A percentile compares a stretch with the other conserved stretches of the same genome.
phyloP scores from a whole-genome alignment of 2,113 vertebrate genomes.

The Chamaetylas fuelleborni region DNA sequence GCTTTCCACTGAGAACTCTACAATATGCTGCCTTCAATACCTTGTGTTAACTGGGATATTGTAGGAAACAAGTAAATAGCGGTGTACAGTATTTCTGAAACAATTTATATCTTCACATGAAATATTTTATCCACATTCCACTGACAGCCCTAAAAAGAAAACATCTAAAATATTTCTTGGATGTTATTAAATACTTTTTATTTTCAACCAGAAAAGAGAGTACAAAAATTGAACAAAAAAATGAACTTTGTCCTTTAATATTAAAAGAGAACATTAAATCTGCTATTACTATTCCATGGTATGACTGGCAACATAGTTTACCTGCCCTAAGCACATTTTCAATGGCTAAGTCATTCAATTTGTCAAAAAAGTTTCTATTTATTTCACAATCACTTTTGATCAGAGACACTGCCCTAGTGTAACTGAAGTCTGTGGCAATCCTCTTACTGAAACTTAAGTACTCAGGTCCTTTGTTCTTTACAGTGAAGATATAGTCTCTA shows the following conservation, averaged over 20 bases:
- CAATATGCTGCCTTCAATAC: background rate
- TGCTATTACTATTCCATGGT: background rate
- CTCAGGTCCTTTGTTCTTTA: background rate
- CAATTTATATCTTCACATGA: background rate
- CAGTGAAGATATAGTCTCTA: background rate
- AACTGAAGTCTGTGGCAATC: background rate
- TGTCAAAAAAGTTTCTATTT: background rate
- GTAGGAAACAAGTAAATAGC: background rate
- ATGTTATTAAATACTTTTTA: background rate
- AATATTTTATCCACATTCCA: background rate
- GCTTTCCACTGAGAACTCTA: slow-evolving; percentile 3
- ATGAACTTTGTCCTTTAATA: background rate
- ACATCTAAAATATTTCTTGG: background rate
- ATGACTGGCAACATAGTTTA: background rate
- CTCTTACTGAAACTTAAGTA: background rate
- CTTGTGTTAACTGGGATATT: background rate
- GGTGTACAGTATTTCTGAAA: background rate
- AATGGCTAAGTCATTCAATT: background rate
- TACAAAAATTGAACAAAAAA: background rate
- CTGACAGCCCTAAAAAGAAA: background rate
- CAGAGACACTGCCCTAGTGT: background rate
- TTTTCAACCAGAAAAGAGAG: background rate
- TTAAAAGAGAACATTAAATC: background rate
- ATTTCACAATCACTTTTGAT: background rate
- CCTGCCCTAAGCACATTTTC: background rate